Percentiles rank a stretch among this genome's conserved stretches.
Evolutionary conservation across 2,888 invertebrate genomes (phyloP).

Genomic region (Drosophila ezoana): DNA sequence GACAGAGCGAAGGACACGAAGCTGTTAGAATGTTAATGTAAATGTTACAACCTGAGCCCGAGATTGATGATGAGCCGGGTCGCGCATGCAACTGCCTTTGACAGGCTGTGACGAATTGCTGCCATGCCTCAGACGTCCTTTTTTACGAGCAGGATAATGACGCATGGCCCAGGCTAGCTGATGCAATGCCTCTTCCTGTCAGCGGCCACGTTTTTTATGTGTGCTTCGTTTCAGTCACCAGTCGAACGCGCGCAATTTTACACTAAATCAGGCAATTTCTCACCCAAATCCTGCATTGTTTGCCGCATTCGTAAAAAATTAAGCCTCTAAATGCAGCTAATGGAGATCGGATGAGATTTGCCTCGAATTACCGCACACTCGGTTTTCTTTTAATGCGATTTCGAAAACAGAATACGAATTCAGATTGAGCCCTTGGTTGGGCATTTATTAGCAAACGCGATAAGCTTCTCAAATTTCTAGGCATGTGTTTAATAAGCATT

Average conservation of each 20-base stretch:
- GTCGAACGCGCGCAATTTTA: constrained; percentile 58
- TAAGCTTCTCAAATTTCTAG: neutral
- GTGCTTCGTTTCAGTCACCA: constrained; percentile 18
- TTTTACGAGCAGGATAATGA: constrained; percentile 52
- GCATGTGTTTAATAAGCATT: neutral
- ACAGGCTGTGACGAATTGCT: constrained; percentile 69
- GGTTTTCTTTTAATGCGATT: constrained; percentile 71
- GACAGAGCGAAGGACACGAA: neutral
- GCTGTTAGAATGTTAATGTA: constrained; percentile 40
- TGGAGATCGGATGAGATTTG: constrained; percentile 38
- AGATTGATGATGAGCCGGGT: constrained; percentile 57
- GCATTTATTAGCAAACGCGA: neutral
- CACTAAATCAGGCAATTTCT: constrained; percentile 73
- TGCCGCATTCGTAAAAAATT: constrained; percentile 30
- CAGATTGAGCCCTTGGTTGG: neutral
- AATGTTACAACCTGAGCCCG: constrained; percentile 53
- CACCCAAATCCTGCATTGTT: constrained; percentile 62
- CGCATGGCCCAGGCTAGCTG: constrained; percentile 19
- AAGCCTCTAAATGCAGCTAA: constrained; percentile 64
- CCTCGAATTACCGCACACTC: constrained; percentile 12
- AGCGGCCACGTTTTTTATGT: constrained; percentile 40
- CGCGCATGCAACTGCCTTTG: constrained; percentile 23
- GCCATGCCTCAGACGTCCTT: constrained; percentile 22
- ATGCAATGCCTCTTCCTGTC: constrained; percentile 50
- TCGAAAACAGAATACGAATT: constrained; percentile 6